Conservation (phyloP, 2,113 vertebrate genomes). For the Channa maculata region DNA sequence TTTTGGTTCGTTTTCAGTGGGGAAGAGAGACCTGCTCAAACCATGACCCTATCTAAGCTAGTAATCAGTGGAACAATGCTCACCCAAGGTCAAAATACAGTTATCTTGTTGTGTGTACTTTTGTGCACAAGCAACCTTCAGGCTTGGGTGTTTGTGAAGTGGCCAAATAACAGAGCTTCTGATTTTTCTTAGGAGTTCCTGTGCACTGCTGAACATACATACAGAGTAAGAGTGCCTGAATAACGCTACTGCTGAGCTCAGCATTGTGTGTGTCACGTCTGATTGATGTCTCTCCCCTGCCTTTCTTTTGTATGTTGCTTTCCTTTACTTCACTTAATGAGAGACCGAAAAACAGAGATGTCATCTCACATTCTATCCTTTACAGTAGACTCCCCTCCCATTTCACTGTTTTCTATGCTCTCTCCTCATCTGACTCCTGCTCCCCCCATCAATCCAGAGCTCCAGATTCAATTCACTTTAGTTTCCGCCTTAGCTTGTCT, state of each 20-base stretch:
- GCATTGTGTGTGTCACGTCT: constrained; percentile 45
- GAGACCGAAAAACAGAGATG: constrained; percentile 59
- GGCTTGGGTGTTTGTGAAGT: background rate
- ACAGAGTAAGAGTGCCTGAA: constrained; percentile 44
- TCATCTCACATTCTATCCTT: constrained; percentile 67
- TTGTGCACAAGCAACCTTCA: background rate
- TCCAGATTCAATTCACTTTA: constrained; percentile 40
- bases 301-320: constrained; percentile 58
- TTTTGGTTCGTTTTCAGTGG: too few relatives aligned
- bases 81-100: constrained; percentile 31
- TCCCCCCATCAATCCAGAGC: constrained; percentile 48
- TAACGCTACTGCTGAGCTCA: constrained; percentile 72
- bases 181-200: constrained; percentile 12
- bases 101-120: constrained; percentile 13
- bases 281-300: constrained; percentile 46
- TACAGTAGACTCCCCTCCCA: constrained; percentile 23
- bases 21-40: background rate
- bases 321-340: constrained; percentile 73
- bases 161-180: constrained; percentile 29
- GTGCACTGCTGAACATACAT: constrained; percentile 40
- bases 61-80: constrained; percentile 7
- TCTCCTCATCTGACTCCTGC: constrained; percentile 24
- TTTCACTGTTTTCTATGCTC: background rate
- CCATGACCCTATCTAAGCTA: background rate
- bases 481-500: constrained; percentile 3